These are phyloP conservation scores for Nemopilema nomurai DNA, from an alignment of 30 jellyfish, hydroid and myxozoan species.

Conservation along the genomic window DNA sequence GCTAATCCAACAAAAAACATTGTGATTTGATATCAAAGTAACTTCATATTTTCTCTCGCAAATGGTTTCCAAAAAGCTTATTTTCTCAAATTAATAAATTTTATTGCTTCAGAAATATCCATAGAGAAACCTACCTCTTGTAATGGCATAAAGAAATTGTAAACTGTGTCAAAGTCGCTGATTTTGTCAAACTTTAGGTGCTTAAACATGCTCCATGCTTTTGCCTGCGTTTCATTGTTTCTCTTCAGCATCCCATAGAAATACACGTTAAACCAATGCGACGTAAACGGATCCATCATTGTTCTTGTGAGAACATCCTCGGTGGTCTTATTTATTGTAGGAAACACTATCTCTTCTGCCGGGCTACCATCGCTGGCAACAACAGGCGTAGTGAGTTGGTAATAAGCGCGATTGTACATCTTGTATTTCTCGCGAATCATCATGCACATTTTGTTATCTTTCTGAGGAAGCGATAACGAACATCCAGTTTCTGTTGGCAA, in stretches of 20 bases:
- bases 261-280: conserved; percentile 91
- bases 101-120: too few species aligned
- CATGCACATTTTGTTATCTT: conserved; percentile 39
- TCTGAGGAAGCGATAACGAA: conserved; percentile 59
- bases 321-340: conserved; percentile 66
- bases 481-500: conserved; percentile 62
- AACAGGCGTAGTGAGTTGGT: conserved; percentile 63
- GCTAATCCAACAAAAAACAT: too few species aligned
- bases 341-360: conserved; percentile 57
- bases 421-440: conserved; percentile 39
- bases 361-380: conserved; percentile 44
- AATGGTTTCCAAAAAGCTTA: too few species aligned
- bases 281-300: conserved; percentile 81
- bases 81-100: too few species aligned
- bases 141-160: conserved; percentile 29
- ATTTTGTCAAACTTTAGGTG: conserved; percentile 24
- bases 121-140: conserved; percentile 44
- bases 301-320: conserved; percentile 44
- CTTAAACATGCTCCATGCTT: conserved; percentile 16
- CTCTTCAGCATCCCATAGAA: conserved; percentile 69
- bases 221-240: conserved; percentile 63
- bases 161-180: conserved; percentile 62
- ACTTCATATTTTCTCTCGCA: too few species aligned
- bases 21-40: too few species aligned
- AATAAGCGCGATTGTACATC: conserved; percentile 36